Conservation (phyloP, 1,140 invertebrate genomes). For the Lepidurus arcticus region DNA sequence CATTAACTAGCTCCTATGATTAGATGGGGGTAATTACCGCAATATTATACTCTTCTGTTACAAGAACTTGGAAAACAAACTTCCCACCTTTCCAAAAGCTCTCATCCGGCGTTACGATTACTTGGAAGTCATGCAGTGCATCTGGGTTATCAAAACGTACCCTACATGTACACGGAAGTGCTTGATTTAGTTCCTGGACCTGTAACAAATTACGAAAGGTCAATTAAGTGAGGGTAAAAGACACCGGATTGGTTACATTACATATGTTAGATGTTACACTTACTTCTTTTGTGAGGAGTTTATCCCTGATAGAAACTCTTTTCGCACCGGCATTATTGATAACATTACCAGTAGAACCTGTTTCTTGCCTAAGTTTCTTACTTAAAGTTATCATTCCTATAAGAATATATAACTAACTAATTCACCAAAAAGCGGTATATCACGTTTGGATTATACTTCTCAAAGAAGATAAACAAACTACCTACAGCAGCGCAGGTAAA, state of each 20-base stretch:
- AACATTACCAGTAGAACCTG: not conserved
- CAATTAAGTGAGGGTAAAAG: not conserved
- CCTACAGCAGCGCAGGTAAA: too few species aligned
- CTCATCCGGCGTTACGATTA: conserved; percentile 77
- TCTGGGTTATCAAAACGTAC: conserved; percentile 75
- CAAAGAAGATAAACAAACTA: not conserved
- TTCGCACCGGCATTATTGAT: conserved; percentile 41
- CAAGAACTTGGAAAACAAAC: conserved; percentile 77
- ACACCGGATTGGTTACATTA: not conserved
- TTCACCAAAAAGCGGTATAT: not conserved
- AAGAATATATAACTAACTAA: not conserved
- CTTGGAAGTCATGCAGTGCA: conserved; percentile 68
- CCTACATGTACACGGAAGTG: conserved; percentile 70
- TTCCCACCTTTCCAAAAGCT: conserved; percentile 80
- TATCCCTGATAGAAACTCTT: conserved; percentile 75
- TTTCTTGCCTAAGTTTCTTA: not conserved
- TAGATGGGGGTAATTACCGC: conserved; percentile 56
- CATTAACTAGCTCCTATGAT: not conserved
- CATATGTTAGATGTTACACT: conserved; percentile 30
- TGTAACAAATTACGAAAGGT: conserved; percentile 43
- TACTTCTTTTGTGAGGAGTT: conserved; percentile 74
- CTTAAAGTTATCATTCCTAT: not conserved
- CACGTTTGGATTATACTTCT: not conserved
- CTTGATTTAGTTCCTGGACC: conserved; percentile 86
- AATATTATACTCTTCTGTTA: conserved; percentile 94